Conservation (phyloP, 92 coral and sea anemone species). For the Phenganax stokvisi region DNA sequence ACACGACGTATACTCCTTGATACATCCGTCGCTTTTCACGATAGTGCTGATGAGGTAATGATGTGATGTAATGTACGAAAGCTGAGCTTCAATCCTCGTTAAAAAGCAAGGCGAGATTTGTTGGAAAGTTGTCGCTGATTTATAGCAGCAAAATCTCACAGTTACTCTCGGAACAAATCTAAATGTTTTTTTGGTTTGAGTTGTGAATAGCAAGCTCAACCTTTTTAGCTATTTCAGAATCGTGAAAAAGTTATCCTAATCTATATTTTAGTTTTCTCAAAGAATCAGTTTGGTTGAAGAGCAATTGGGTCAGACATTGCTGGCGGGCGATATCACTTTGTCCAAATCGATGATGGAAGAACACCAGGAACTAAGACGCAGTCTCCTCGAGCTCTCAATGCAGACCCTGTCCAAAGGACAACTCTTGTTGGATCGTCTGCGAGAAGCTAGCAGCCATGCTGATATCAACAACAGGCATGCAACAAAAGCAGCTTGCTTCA, state of each 20-base stretch:
- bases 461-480: conserved; percentile 97
- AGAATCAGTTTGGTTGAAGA: conserved; percentile 76
- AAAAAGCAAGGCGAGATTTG: background rate
- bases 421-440: conserved; percentile 74
- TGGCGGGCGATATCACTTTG: conserved; percentile 81
- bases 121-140: background rate
- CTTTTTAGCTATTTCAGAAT: background rate
- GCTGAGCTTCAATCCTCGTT: background rate
- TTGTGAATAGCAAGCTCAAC: too few relatives aligned
- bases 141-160: too few relatives aligned
- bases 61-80: background rate
- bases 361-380: conserved; percentile 87
- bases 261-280: conserved; percentile 62
- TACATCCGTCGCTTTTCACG: conserved; percentile 95
- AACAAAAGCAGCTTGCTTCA: conserved; percentile 89
- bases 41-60: conserved; percentile 86
- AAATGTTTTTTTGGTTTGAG: too few relatives aligned
- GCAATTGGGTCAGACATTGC: conserved; percentile 79
- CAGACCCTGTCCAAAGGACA: conserved; percentile 94
- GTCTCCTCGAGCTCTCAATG: conserved; percentile 91
- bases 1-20: conserved; percentile 85
- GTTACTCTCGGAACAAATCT: too few relatives aligned
- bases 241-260: background rate
- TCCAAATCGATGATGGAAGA: conserved; percentile 85
- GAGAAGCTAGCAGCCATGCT: conserved; percentile 89